Evolutionary conservation across 2,888 invertebrate genomes (phyloP).

Genomic region (Polietes domitor): DNA sequence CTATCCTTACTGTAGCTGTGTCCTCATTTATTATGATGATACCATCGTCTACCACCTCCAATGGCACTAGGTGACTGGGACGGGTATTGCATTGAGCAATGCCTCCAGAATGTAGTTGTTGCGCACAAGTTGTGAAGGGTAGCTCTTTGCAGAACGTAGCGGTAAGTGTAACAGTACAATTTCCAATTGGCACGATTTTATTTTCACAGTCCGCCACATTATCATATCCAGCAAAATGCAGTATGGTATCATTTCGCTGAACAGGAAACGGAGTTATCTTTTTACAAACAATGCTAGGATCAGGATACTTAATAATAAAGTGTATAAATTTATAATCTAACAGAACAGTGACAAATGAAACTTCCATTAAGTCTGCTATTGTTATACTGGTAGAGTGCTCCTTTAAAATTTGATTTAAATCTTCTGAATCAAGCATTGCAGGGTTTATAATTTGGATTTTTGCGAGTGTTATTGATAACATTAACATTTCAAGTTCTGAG

Average conservation of each 20-base stretch:
- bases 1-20: too few species aligned
- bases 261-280: slow-evolving; percentile 53
- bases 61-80: slow-evolving; percentile 49
- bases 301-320: slow-evolving; percentile 64
- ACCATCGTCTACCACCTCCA: slow-evolving; percentile 43
- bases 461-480: slow-evolving; percentile 51
- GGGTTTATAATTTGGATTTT: slow-evolving; percentile 56
- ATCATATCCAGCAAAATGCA: slow-evolving; percentile 52
- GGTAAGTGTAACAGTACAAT: slow-evolving; percentile 48
- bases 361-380: slow-evolving; percentile 63
- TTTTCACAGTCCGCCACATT: slow-evolving; percentile 58
- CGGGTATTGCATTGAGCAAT: slow-evolving; percentile 52
- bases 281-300: slow-evolving; percentile 60
- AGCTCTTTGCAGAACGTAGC: slow-evolving; percentile 57
- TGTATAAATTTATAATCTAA: slow-evolving; percentile 55
- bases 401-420: slow-evolving; percentile 58
- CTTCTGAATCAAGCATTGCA: slow-evolving; percentile 53
- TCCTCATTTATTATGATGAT: slow-evolving; percentile 55
- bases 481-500: slow-evolving; percentile 57
- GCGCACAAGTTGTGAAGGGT: slow-evolving; percentile 48
- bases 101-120: slow-evolving; percentile 61
- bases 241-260: slow-evolving; percentile 56
- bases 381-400: slow-evolving; percentile 56
- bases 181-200: slow-evolving; percentile 49
- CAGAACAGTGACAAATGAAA: slow-evolving; percentile 54